Conservation (phyloP, 2,888 invertebrate genomes). For the Atrina japonica region DNA sequence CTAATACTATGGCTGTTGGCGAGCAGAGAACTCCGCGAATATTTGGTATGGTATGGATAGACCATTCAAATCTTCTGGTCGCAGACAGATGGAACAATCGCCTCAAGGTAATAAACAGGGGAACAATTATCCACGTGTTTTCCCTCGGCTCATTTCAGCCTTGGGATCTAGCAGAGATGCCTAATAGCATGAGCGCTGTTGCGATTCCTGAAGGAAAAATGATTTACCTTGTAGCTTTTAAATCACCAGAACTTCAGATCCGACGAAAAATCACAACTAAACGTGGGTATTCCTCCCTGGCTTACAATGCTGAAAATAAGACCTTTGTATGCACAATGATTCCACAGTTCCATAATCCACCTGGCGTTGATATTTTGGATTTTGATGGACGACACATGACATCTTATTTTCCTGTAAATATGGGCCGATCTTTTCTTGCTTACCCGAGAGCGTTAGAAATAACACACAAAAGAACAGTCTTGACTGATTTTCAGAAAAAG, state of each 20-base stretch:
- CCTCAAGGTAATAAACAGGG: slow-evolving; percentile 21
- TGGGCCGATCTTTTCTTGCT: slow-evolving; percentile 15
- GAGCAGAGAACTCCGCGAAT: slow-evolving; percentile 20
- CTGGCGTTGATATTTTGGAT: slow-evolving; percentile 19
- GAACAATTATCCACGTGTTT: slow-evolving; percentile 17
- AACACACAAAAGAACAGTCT: background rate
- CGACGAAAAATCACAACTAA: slow-evolving; percentile 15
- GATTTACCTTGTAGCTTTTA: slow-evolving; percentile 19
- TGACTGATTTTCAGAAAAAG: slow-evolving; percentile 30
- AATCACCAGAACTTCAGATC: slow-evolving; percentile 13
- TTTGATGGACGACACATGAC: slow-evolving; percentile 9
- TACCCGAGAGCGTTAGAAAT: slow-evolving; percentile 20
- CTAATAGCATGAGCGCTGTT: slow-evolving; percentile 21
- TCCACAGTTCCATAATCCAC: slow-evolving; percentile 9
- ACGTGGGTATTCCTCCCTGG: slow-evolving; percentile 13
- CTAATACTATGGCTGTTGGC: slow-evolving; percentile 14
- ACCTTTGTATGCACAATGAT: slow-evolving; percentile 16
- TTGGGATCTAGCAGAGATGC: slow-evolving; percentile 25
- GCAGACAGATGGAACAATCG: slow-evolving; percentile 25
- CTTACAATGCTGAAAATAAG: slow-evolving; percentile 8
- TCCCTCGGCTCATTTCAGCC: slow-evolving; percentile 23
- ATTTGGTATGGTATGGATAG: slow-evolving; percentile 21
- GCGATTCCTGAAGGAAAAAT: slow-evolving; percentile 22
- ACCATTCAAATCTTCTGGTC: slow-evolving; percentile 7
- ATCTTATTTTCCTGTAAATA: background rate